These are phyloP conservation scores for Recurvirostra avosetta DNA, from an alignment of 2,113 vertebrate genomes.

Conservation along the genomic window DNA sequence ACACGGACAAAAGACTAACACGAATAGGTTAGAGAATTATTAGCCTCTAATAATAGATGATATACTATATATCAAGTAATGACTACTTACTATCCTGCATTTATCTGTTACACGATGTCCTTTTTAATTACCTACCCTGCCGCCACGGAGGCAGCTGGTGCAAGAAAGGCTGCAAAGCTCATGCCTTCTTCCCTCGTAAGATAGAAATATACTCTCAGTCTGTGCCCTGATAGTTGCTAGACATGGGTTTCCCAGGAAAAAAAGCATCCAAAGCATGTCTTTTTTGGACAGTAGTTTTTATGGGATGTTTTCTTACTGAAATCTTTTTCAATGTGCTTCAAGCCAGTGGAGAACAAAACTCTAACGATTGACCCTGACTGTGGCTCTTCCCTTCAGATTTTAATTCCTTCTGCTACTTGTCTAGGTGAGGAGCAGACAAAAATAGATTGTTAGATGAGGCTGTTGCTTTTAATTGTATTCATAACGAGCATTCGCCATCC, in stretches of 20 bases:
- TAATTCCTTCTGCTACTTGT: constrained; percentile 6
- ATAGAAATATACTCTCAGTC: background rate
- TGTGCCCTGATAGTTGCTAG: background rate
- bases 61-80: constrained; percentile 49
- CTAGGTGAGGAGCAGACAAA: constrained; percentile 45
- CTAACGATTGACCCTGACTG: fast-evolving
- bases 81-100: constrained; percentile 45
- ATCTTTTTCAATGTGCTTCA: background rate
- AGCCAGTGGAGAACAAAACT: background rate
- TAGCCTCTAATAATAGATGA: constrained; percentile 58
- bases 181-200: background rate
- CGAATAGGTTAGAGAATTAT: constrained; percentile 61
- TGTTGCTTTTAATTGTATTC: constrained; percentile 51
- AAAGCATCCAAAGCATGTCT: background rate
- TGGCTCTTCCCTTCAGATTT: background rate
- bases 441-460: constrained; percentile 42
- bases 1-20: constrained; percentile 15
- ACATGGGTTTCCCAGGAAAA: background rate
- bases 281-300: background rate
- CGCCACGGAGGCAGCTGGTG: background rate
- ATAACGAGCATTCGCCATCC: constrained; percentile 9
- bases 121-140: constrained; percentile 55
- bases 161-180: background rate
- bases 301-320: background rate
- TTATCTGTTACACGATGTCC: constrained; percentile 48